Evolutionary conservation across 2,797 vertebrate species (phyloP).

Genomic region (Danio jaintianensis): DNA sequence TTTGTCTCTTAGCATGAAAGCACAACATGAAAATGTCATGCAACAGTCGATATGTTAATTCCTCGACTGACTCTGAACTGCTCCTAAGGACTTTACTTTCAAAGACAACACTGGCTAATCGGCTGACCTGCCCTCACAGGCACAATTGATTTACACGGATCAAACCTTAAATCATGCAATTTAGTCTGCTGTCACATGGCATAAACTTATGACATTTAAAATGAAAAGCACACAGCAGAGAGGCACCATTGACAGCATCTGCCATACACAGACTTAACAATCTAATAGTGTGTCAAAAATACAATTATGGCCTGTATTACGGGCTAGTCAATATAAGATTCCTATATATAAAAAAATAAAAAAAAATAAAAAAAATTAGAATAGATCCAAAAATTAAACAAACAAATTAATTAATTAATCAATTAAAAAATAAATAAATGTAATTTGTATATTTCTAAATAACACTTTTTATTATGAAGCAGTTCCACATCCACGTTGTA

Average conservation of each 20-base stretch:
- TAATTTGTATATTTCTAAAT: too few species aligned
- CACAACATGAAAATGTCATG: slow-evolving; percentile 21
- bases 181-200: slow-evolving; percentile 62
- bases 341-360: background rate
- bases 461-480: background rate
- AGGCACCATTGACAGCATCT: slow-evolving; percentile 59
- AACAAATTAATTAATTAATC: too few species aligned
- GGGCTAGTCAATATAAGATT: background rate
- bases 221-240: slow-evolving; percentile 44
- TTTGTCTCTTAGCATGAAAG: background rate
- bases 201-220: slow-evolving; percentile 63
- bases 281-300: too few species aligned
- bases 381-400: too few species aligned
- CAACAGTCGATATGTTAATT: slow-evolving; percentile 34
- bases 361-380: too few species aligned
- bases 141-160: slow-evolving; percentile 59
- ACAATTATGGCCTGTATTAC: background rate
- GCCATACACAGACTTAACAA: slow-evolving; percentile 46
- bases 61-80: slow-evolving; percentile 31
- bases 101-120: slow-evolving; percentile 42
- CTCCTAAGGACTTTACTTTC: slow-evolving; percentile 40
- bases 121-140: slow-evolving; percentile 44
- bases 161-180: slow-evolving; percentile 58
- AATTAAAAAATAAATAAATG: too few species aligned
- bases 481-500: too few species aligned